Evolutionary conservation across 2,113 vertebrate genomes (phyloP).

Genomic region (Carassius carassius): DNA sequence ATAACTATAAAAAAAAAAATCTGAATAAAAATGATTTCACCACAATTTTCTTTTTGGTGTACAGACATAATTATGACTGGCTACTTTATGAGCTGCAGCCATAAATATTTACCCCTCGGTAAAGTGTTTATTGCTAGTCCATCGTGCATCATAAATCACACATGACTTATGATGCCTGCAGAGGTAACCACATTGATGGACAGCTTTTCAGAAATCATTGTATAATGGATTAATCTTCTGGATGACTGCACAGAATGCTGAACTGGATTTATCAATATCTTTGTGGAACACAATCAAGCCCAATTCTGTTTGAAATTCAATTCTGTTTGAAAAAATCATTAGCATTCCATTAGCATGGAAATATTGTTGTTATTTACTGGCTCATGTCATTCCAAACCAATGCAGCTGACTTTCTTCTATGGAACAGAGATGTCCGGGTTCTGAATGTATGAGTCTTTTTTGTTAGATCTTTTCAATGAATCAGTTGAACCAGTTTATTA

Average conservation of each 20-base stretch:
- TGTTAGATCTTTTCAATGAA: neutral
- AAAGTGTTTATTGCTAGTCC: neutral
- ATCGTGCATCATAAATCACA: neutral
- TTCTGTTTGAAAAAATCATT: no score
- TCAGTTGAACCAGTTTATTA: neutral
- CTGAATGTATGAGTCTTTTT: neutral
- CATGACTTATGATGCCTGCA: slow-evolving; percentile 6
- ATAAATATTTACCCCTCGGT: slow-evolving; percentile 12
- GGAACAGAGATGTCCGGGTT: neutral
- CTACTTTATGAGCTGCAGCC: slow-evolving; percentile 2
- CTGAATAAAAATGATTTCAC: no score
- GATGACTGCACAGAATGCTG: neutral
- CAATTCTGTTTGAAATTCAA: no score
- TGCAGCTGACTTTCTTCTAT: neutral
- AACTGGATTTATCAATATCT: neutral
- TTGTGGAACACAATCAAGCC: neutral
- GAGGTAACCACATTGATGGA: neutral
- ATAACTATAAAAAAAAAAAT: no score
- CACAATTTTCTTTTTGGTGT: neutral
- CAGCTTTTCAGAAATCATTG: slow-evolving; percentile 9
- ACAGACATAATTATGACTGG: neutral
- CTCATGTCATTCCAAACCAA: neutral
- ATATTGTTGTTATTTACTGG: no score
- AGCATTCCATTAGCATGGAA: no score
- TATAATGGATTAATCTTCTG: neutral